These are phyloP conservation scores for Agriopis leucophaearia DNA, from an alignment of 2,888 invertebrate species.

Conservation along the genomic window DNA sequence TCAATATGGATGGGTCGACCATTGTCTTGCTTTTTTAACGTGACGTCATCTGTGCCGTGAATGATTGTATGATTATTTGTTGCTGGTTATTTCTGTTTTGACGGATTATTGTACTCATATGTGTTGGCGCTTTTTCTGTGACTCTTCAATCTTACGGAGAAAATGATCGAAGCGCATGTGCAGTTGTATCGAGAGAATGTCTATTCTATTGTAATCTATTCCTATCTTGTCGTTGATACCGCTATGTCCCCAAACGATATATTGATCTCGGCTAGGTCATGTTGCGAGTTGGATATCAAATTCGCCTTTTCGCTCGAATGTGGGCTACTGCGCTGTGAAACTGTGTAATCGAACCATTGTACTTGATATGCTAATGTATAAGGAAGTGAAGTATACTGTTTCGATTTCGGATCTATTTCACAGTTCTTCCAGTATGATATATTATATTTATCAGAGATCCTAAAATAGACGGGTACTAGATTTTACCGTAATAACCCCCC, in stretches of 20 bases:
- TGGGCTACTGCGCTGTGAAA: conserved; percentile 41
- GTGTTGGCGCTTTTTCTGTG: conserved; percentile 14
- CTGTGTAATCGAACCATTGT: conserved; percentile 49
- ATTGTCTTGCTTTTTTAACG: conserved; percentile 41
- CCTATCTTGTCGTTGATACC: conserved; percentile 35
- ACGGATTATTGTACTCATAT: conserved; percentile 30
- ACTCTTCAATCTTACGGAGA: conserved; percentile 9
- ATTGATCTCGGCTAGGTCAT: conserved; percentile 41
- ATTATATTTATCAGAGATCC: not conserved
- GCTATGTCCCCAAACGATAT: conserved; percentile 54
- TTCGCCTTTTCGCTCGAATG: conserved; percentile 45
- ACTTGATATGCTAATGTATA: conserved; percentile 22
- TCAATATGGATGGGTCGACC: conserved; percentile 35
- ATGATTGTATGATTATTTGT: conserved; percentile 20
- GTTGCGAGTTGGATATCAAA: conserved; percentile 52
- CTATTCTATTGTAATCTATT: conserved; percentile 15
- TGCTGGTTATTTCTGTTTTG: conserved; percentile 13
- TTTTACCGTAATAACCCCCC: no score
- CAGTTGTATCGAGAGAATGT: conserved; percentile 4
- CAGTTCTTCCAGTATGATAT: not conserved
- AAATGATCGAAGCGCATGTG: conserved; percentile 1
- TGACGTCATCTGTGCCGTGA: conserved; percentile 30
- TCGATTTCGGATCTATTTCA: conserved; percentile 9
- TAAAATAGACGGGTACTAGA: not conserved
- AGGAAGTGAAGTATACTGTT: conserved; percentile 18